Base-by-base conservation (phyloP, 2,888 invertebrate genomes). In the Drosophila prostipennis region DNA sequence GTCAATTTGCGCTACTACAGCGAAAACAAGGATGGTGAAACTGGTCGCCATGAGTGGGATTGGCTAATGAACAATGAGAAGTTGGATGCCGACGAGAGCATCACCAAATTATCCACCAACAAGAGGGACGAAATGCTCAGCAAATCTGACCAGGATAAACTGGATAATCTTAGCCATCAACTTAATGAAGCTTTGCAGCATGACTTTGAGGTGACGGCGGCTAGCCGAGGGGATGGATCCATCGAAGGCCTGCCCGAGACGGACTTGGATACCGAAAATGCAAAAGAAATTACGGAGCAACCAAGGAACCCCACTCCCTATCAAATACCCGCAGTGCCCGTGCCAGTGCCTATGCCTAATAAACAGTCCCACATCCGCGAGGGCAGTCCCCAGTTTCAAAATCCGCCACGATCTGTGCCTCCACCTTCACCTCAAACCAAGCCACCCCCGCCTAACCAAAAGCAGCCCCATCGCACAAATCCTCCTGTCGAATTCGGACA, bases 21-120 rank as follows among this genome's bases (percentile, higher is more conserved):
- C 37, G 51, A 54, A 10, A 57, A 57, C 39, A 46, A 36, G 10
- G 40, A 45, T 13, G 19, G 2, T 5, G 40, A 51, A 6, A 16
- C 14, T 48, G 23, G 42, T 1, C n/a, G 14, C 1, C 57, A 74
- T 26, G 85, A 77, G 73, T 84, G 79, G 81, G 69, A 78, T 42
- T 79, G 85, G 81, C 16, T 81, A 46, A 55, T 51, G n/a, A 64
- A 69, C 13, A 60, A 36, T 6, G 43, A 74, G 0, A 43, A 56
- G 10, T 13, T 53, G 2, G 40, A 63, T 5, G 6, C 45, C 7
- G 36, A 69, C 2, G 40, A 53, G 8, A 6, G 26, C 6, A 10
- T 11, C 1, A 13, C 23, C 0, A 43, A 63, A 13, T 16, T 29
- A 6, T 3, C 32, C 8, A 7, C 8, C 6, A 52, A 8, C 4